Base-by-base conservation (phyloP, 1,140 invertebrate genomes). In the Penaeus vannamei region DNA sequence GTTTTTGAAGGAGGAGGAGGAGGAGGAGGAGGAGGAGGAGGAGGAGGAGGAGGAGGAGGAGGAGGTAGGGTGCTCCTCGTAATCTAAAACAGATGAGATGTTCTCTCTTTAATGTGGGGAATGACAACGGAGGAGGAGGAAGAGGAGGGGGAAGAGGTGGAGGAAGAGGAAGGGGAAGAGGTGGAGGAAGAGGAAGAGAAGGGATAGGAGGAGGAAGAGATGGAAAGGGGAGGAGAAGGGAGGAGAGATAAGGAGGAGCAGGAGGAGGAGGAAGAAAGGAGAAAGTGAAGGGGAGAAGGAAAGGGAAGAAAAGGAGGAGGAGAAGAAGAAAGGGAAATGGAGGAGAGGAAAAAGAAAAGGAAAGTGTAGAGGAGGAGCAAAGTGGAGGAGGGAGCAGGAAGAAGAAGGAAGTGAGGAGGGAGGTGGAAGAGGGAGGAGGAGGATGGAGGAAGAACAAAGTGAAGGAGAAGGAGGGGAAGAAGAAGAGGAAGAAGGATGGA, bases 21-120 rank as follows among this genome's bases (percentile, higher is more conserved):
- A 46, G 42, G 42, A 46, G 42, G 42, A 46, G 42, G 42, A 46
- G 42, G 42, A 46, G 42, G 42, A n/a, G n/a, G n/a, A 53, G 53
- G 8, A 53, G 17, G 53, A 53, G 53, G 8, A 53, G 17, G 53
- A n/a, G 53, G 14, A 53, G 53, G 53, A 53, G 53, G 53, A 53
- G 53, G 8, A 53, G 17, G 53, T 1, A 53, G 17, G 53, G 14
- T 53, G 53, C 53, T 53, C 53, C 53, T 12, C 53, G 53, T 53
- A 53, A 53, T 53, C 53, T 53, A 17, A 53, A 53, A 53, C 53
- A 53, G 53, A 53, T 81, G 61, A 81, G 79, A 46, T 60, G 79
- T 29, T 81, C 79, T 7, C 79, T 81, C 53, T 59, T 59, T 81
- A 81, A 81, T 81, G 79, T 60, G 61, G 26, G 26, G 79, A 46